phyloP scores from a whole-genome alignment of 2,888 invertebrate species.

The Dyspetes luteomarginatus region DNA sequence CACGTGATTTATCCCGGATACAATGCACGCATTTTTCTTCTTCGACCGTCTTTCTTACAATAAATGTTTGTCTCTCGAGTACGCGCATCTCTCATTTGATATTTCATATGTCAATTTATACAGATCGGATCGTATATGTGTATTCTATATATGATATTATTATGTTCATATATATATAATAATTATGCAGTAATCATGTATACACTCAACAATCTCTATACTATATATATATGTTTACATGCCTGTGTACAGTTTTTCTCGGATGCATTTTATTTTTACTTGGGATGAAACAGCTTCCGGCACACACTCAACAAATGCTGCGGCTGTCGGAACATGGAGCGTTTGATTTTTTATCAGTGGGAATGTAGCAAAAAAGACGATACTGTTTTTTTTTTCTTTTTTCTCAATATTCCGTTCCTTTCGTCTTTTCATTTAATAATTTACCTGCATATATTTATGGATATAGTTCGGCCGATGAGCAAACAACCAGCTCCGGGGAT shows the following conservation, averaged over 20 bases:
- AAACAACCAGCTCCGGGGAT: constrained; percentile 59
- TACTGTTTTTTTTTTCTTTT: constrained; percentile 28
- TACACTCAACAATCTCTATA: constrained; percentile 51
- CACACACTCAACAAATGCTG: constrained; percentile 26
- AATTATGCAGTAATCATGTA: constrained; percentile 23
- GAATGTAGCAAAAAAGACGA: constrained; percentile 35
- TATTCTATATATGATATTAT: constrained; percentile 10
- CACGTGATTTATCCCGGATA: background rate
- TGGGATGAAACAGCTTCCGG: constrained; percentile 33
- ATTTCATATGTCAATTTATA: constrained; percentile 50
- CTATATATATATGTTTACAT: constrained; percentile 41
- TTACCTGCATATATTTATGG: constrained; percentile 64
- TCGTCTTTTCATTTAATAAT: constrained; percentile 55
- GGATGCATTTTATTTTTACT: background rate
- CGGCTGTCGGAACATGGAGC: constrained; percentile 48
- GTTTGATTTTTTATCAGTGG: constrained; percentile 50
- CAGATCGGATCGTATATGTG: constrained; percentile 36
- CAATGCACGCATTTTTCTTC: background rate
- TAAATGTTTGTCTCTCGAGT: constrained; percentile 6
- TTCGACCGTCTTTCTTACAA: background rate
- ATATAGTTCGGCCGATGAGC: constrained; percentile 62
- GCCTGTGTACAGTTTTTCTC: constrained; percentile 15
- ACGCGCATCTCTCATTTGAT: background rate
- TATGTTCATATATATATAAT: constrained; percentile 32
- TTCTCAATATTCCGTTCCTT: constrained; percentile 50